These are phyloP conservation scores for Crossocerus cetratus DNA, from an alignment of 2,888 invertebrate genomes.

Conservation along the genomic window DNA sequence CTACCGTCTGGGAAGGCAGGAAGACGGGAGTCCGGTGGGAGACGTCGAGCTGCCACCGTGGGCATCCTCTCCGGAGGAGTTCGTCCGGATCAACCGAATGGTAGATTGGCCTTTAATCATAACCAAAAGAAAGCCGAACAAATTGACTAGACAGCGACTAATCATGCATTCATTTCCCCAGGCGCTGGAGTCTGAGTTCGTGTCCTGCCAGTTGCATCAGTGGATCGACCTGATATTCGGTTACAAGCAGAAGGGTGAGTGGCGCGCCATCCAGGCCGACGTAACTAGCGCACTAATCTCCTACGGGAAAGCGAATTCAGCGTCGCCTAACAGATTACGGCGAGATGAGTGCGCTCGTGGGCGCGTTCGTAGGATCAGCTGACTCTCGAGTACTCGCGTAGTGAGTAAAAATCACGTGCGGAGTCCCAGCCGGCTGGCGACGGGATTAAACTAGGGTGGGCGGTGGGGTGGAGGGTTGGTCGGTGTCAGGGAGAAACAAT, in stretches of 20 bases:
- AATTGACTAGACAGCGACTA: not conserved
- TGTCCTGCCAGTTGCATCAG: conserved; percentile 99
- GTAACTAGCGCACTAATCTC: no score
- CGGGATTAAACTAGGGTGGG: not conserved
- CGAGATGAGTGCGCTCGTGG: not conserved
- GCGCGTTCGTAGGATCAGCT: not conserved
- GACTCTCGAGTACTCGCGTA: not conserved
- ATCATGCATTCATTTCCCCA: conserved; percentile 65
- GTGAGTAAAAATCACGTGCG: not conserved
- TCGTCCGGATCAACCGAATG: conserved; percentile 98
- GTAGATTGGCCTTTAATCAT: conserved; percentile 70
- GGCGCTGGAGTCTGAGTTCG: conserved; percentile 99
- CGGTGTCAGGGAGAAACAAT: not conserved
- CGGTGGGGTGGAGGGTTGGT: not conserved
- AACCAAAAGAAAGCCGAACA: not conserved
- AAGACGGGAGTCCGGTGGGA: conserved; percentile 86
- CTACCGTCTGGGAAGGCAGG: conserved; percentile 92
- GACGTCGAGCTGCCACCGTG: conserved; percentile 97
- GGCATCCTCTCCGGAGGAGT: conserved; percentile 98
- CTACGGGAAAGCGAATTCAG: not conserved
- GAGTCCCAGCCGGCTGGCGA: not conserved
- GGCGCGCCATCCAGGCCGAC: no score
- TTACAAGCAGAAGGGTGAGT: conserved; percentile 95
- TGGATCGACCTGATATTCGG: conserved; percentile 99
- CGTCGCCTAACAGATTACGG: not conserved